Evolutionary conservation across 1,140 invertebrate species (phyloP).

Genomic region (Zaprionus camerounensis): DNA sequence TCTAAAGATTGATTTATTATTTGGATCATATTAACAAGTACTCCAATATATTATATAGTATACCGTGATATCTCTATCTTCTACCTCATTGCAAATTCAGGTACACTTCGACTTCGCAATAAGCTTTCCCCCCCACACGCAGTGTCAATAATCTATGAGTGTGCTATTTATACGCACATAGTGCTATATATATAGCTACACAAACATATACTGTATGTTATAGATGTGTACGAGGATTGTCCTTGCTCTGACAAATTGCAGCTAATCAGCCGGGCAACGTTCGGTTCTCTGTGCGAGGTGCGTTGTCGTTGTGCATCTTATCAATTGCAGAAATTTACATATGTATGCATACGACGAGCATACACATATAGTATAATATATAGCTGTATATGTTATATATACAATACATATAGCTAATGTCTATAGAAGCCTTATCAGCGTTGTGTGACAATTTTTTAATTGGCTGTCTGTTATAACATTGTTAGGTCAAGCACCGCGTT

Average conservation of each 20-base stretch:
- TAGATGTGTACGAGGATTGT: constrained; percentile 47
- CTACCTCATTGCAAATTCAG: not conserved
- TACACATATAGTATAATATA: constrained; percentile 13
- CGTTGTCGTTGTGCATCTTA: constrained; percentile 53
- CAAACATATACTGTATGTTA: not conserved
- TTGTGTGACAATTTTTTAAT: constrained; percentile 57
- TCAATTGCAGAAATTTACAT: constrained; percentile 78
- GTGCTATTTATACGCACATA: constrained; percentile 24
- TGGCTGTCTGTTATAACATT: constrained; percentile 65
- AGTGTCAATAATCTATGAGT: constrained; percentile 1
- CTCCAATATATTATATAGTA: too few species aligned
- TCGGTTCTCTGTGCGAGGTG: constrained; percentile 49
- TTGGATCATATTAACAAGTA: too few species aligned
- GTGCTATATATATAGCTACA: constrained; percentile 24
- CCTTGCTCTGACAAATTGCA: constrained; percentile 77
- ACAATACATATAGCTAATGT: constrained; percentile 3
- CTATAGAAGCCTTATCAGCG: constrained; percentile 36
- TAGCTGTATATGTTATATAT: not conserved
- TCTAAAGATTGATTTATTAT: too few species aligned
- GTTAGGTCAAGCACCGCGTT: constrained; percentile 73
- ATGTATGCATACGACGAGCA: not conserved
- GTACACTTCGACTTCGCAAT: not conserved
- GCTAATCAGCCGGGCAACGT: constrained; percentile 57
- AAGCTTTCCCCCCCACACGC: not conserved
- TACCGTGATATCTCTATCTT: not conserved